Conservation (phyloP, 92 coral and sea anemone species). For the Parazoanthus atlanticus region DNA sequence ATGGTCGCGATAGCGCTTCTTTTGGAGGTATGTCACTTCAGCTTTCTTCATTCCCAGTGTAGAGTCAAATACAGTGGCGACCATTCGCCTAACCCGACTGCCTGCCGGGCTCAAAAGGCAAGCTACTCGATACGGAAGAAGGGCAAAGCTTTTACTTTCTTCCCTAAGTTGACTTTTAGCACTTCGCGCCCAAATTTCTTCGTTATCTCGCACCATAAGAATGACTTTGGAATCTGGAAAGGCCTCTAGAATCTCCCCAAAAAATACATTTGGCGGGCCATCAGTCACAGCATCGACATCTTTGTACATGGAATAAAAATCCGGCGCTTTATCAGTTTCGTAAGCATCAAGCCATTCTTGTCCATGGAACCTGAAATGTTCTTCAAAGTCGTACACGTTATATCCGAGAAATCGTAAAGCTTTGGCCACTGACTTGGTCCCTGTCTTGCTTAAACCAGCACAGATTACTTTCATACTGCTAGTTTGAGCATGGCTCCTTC, state of each 20-base stretch:
- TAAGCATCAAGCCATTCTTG: background rate
- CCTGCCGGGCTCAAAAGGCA: background rate
- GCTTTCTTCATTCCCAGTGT: background rate
- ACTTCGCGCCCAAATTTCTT: background rate
- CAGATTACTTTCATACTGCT: background rate
- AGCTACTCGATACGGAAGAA: background rate
- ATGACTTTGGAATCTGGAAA: background rate
- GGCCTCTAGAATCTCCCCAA: background rate
- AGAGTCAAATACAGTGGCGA: background rate
- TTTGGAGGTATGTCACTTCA: background rate
- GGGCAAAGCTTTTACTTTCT: background rate
- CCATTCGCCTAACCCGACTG: background rate
- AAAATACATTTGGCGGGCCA: background rate
- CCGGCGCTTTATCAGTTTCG: background rate
- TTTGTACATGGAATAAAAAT: background rate
- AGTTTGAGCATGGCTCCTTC: too few relatives aligned
- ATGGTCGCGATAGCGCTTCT: background rate
- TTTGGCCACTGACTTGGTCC: background rate
- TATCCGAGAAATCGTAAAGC: background rate
- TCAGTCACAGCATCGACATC: background rate
- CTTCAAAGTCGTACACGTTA: background rate
- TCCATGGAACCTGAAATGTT: background rate
- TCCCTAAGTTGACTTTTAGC: background rate
- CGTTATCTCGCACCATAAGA: background rate
- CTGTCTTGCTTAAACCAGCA: background rate